Evolutionary conservation across 2,888 invertebrate genomes (phyloP), one percentile per base, ranked within the genome.

Genomic region (Euplexia lucipara): DNA sequence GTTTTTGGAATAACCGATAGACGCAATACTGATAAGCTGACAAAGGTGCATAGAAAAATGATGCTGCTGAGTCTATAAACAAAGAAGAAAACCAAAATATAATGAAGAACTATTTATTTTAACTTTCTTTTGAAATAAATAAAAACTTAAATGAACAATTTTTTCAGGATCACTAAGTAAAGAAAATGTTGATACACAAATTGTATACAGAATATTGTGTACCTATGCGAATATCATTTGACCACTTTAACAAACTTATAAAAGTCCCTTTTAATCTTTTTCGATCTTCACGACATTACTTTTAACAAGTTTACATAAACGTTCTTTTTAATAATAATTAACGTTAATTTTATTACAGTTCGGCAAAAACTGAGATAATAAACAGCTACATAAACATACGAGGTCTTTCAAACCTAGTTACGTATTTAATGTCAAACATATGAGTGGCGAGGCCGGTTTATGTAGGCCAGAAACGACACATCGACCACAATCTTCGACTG

Each of bases 141-240:
- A 90, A 91, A 88, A 89, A 87, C 80, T 85, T 87, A 86, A 88
- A 88, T 86, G 87, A 91, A 90, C 87, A 88, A 91, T 75, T 84
- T 80, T 78, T 87, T 88, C 83, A 83, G 84, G 86, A 88, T 80
- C 84, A 80, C 86, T 88, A 86, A 75, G 75, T 82, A 85, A 84
- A 79, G 56, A 79, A 84, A 84, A 83, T 83, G 82, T 51, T 48
- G 73, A 65, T 68, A 83, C 87, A 89, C 84, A 88, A 83, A 85
- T 90, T 79, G 86, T 88, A 87, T 76, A 83, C 82, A 82, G 48
- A 70, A 69, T 67, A 75, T 57, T 65, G 30, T 49, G 62, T n/a
- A n/a, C n/a, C n/a, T 37, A 65, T 61, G 68, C 61, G 71, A 83
- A 82, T 74, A 82, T 84, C 75, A 81, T 81, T 81, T 64, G 72